A percentile compares a stretch with the other conserved stretches of the same genome.
These are phyloP conservation scores for Platycheirus albimanus DNA, from an alignment of 2,888 invertebrate genomes.

Conservation along the genomic window DNA sequence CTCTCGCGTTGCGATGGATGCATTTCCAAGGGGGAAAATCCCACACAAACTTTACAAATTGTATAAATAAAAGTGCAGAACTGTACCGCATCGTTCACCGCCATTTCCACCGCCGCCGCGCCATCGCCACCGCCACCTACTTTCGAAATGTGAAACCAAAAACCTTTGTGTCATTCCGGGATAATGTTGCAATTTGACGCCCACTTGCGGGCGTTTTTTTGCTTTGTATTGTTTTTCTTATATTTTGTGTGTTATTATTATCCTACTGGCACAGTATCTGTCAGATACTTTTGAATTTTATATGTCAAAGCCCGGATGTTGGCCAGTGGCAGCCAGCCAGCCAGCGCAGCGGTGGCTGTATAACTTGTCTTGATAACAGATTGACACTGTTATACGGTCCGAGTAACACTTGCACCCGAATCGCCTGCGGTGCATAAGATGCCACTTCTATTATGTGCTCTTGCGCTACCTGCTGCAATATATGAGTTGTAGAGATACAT, in stretches of 20 bases:
- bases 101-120: no score
- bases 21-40: slow-evolving; percentile 25
- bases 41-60: slow-evolving; percentile 40
- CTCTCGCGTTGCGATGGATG: no score
- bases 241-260: neutral
- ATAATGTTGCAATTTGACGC: slow-evolving; percentile 59
- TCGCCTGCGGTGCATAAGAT: slow-evolving; percentile 34
- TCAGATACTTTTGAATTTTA: slow-evolving; percentile 41
- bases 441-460: slow-evolving; percentile 22
- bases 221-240: slow-evolving; percentile 18
- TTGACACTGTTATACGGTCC: slow-evolving; percentile 61
- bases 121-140: slow-evolving; percentile 65
- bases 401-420: slow-evolving; percentile 47
- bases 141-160: slow-evolving; percentile 66
- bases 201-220: slow-evolving; percentile 37
- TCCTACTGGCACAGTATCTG: slow-evolving; percentile 44
- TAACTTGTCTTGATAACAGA: slow-evolving; percentile 53
- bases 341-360: no score
- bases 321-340: no score
- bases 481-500: slow-evolving; percentile 29
- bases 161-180: slow-evolving; percentile 50
- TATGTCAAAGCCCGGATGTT: slow-evolving; percentile 51
- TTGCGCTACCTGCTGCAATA: slow-evolving; percentile 24
- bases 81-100: neutral
- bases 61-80: neutral